Conservation (phyloP, 2,797 vertebrate genomes). For the Acropternis orthonyx region DNA sequence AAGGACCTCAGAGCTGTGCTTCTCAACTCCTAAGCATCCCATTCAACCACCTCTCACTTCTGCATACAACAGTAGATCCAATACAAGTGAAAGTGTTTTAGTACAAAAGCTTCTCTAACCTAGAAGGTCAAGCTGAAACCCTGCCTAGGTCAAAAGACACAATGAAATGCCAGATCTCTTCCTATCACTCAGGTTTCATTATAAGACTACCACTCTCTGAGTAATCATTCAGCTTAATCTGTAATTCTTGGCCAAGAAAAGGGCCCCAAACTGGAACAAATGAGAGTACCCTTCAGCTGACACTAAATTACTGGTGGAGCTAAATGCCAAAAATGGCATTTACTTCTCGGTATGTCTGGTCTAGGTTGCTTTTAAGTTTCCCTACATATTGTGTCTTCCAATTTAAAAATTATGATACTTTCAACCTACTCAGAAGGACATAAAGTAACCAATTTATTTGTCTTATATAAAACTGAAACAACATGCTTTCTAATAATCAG, state of each 20-base stretch:
- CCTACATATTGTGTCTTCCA: neutral
- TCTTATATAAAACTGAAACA: neutral
- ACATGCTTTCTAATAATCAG: neutral
- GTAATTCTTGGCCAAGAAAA: neutral
- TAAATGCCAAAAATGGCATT: neutral
- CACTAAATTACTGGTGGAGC: neutral
- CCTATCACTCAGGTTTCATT: neutral
- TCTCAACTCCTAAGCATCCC: neutral
- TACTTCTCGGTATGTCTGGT: neutral
- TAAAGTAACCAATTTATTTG: neutral
- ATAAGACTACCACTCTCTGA: neutral
- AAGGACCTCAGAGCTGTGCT: neutral
- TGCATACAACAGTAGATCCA: neutral
- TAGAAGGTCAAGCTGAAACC: conserved; percentile 21
- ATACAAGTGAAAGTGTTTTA: neutral
- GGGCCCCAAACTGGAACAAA: neutral
- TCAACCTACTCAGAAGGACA: neutral
- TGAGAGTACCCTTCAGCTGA: neutral
- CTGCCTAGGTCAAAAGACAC: neutral
- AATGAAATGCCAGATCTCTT: conserved; percentile 19
- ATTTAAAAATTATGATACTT: neutral
- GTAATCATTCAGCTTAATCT: neutral
- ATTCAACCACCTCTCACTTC: conserved; percentile 5
- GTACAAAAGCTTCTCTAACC: neutral
- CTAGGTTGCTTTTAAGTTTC: neutral